A percentile compares a stretch with the other conserved stretches of the same genome.
Evolutionary conservation across 1,140 invertebrate genomes (phyloP).

Genomic region (Lepeophtheirus salmonis): DNA sequence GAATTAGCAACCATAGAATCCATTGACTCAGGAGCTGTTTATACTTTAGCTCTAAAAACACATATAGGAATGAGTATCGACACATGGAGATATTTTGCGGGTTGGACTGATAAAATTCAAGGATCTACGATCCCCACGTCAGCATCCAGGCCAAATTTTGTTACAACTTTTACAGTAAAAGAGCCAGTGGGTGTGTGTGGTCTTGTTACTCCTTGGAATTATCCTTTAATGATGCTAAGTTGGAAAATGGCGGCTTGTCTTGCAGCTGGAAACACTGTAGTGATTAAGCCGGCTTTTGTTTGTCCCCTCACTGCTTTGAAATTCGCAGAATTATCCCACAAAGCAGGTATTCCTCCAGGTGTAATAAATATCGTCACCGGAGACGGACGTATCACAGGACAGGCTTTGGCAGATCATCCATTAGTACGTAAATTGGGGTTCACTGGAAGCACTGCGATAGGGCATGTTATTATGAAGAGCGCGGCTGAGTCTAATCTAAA

Average conservation of each 20-base stretch:
- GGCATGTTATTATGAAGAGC: constrained; percentile 65
- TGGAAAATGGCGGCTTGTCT: constrained; percentile 42
- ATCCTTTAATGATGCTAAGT: constrained; percentile 33
- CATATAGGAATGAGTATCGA: constrained; percentile 85
- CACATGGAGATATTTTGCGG: constrained; percentile 67
- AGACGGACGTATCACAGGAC: constrained; percentile 33
- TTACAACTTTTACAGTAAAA: constrained; percentile 64
- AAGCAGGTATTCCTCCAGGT: constrained; percentile 78
- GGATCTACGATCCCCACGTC: constrained; percentile 41
- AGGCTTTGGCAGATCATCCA: constrained; percentile 3
- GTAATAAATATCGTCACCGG: constrained; percentile 82
- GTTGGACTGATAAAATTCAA: constrained; percentile 32
- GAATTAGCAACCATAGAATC: constrained; percentile 80
- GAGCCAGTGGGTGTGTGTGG: constrained; percentile 42
- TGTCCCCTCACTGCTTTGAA: constrained; percentile 78
- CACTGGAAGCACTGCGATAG: constrained; percentile 76
- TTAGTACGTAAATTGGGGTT: constrained; percentile 62
- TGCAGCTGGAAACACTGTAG: constrained; percentile 42
- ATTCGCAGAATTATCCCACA: constrained; percentile 65
- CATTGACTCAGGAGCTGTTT: constrained; percentile 82
- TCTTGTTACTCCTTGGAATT: constrained; percentile 44
- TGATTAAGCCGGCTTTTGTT: constrained; percentile 44
- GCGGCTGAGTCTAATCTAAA: constrained; percentile 78
- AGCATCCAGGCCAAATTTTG: constrained; percentile 65
- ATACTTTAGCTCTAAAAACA: constrained; percentile 81